phyloP scores from a whole-genome alignment of 2,113 vertebrate species.

The Gobio gobio region DNA sequence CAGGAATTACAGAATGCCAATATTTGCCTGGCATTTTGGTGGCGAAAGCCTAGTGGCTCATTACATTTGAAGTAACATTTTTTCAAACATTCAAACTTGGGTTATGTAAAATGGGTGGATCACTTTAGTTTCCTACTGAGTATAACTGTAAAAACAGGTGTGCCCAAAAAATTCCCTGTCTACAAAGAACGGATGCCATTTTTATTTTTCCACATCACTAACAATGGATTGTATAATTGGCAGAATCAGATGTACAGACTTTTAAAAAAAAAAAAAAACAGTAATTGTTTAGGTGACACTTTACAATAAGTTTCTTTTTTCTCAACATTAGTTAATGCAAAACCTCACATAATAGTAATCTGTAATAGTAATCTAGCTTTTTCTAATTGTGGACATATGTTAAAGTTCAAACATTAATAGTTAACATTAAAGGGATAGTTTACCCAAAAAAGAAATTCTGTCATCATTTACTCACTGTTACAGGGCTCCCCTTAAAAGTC shows the following conservation, averaged over 20 bases:
- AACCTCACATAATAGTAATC: too few species aligned
- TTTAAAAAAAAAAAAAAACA: not conserved
- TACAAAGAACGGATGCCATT: not conserved
- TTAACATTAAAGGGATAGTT: too few species aligned
- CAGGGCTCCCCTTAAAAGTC: too few species aligned
- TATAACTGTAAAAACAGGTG: slow-evolving; percentile 3
- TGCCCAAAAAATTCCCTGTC: not conserved
- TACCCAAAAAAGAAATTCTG: too few species aligned
- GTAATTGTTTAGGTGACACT: not conserved
- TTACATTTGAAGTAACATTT: not conserved
- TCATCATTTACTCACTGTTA: too few species aligned
- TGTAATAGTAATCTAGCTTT: too few species aligned
- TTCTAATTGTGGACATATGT: too few species aligned
- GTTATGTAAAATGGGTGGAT: not conserved
- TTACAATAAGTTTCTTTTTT: too few species aligned
- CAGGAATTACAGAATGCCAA: not conserved
- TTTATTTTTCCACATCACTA: not conserved
- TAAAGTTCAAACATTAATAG: too few species aligned
- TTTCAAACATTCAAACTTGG: not conserved
- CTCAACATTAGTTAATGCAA: too few species aligned
- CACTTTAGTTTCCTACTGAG: not conserved
- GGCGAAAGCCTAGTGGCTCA: not conserved
- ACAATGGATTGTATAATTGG: not conserved
- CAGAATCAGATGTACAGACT: not conserved
- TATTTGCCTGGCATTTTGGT: not conserved